phyloP scores from a whole-genome alignment of 2,888 invertebrate genomes.

The Meteorus cinctellus region DNA sequence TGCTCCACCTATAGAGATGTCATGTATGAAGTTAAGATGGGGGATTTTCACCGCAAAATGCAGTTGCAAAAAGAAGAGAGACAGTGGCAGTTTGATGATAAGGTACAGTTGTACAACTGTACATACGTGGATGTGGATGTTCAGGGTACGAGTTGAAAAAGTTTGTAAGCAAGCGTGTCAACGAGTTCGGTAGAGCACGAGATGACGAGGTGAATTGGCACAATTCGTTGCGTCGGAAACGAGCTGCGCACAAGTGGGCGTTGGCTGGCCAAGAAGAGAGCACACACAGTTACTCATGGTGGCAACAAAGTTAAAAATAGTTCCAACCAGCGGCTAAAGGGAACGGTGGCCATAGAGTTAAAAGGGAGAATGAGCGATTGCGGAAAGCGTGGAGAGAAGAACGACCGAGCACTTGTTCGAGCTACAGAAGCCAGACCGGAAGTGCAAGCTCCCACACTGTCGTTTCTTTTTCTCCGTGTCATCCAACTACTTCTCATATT shows the following conservation, averaged over 20 bases:
- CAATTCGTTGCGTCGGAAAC: slow-evolving; percentile 32
- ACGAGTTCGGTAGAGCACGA: slow-evolving; percentile 31
- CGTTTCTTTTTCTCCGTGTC: neutral
- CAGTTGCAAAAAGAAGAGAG: neutral
- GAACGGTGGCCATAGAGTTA: slow-evolving; percentile 32
- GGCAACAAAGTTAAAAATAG: slow-evolving; percentile 46
- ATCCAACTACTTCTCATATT: neutral
- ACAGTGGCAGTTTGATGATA: neutral
- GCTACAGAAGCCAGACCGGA: slow-evolving; percentile 27
- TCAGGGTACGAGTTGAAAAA: neutral
- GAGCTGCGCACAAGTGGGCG: slow-evolving; percentile 20
- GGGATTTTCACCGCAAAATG: slow-evolving; percentile 13
- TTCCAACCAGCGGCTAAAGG: slow-evolving; percentile 23
- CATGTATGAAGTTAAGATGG: neutral
- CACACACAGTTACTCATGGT: slow-evolving; percentile 17
- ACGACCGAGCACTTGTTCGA: slow-evolving; percentile 13
- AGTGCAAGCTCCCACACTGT: neutral
- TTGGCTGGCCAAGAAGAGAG: slow-evolving; percentile 15
- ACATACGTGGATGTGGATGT: neutral
- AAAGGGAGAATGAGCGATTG: slow-evolving; percentile 1
- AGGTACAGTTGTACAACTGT: neutral
- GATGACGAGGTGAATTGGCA: slow-evolving; percentile 35
- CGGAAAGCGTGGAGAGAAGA: neutral
- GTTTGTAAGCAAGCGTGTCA: slow-evolving; percentile 27
- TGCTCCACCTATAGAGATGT: neutral